Evolutionary conservation across 2,113 vertebrate genomes (phyloP), one percentile per base, ranked within the genome.

Genomic region (Entelurus aequoreus): DNA sequence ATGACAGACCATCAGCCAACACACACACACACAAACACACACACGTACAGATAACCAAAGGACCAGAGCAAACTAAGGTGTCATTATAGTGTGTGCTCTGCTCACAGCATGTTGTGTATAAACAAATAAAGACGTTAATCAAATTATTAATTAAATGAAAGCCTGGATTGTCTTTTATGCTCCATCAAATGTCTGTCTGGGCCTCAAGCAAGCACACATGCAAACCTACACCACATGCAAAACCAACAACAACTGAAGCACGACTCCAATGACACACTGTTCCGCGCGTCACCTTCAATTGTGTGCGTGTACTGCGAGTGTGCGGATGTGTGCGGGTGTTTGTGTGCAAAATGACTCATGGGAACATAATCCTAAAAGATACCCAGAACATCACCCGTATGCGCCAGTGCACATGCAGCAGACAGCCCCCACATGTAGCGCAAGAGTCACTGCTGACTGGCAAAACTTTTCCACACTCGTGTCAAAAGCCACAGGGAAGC

Each of bases 201-300:
- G 57, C 50, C 21, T 12, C 49, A 62, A 36, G 52, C 61, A 19
- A 14, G 56, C 28, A 3, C 12, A 48, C 68, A 78, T 75, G 77
- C 71, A 82, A 75, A 78, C 16, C 56, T 14, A 15, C 21, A 14
- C 35, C 35, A 42, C 54, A 21, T 65, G 64, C 51, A 54, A 42
- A 40, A 83, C 73, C 73, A 75, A 80, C 3, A 11, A 46, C 42
- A 46, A 46, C 42, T 46, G 10, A 46, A 46, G 42, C 42, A 46
- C 37, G 40, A 1, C 37, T 42, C 37, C 54, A 7, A 54, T 55
- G 36, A n/a, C 36, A n/a, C 14, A n/a, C 14, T n/a, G 15, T 19
- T 8, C 37, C 15, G 12, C 35, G 49, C 37, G 72, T 74, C 56
- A 65, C 16, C 63, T 82, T 73, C 53, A 65, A 49, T 35, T 46